A percentile compares a stretch with the other conserved stretches of the same genome.
Evolutionary conservation across 2,888 invertebrate species (phyloP).

Genomic region (Zele albiditarsus): DNA sequence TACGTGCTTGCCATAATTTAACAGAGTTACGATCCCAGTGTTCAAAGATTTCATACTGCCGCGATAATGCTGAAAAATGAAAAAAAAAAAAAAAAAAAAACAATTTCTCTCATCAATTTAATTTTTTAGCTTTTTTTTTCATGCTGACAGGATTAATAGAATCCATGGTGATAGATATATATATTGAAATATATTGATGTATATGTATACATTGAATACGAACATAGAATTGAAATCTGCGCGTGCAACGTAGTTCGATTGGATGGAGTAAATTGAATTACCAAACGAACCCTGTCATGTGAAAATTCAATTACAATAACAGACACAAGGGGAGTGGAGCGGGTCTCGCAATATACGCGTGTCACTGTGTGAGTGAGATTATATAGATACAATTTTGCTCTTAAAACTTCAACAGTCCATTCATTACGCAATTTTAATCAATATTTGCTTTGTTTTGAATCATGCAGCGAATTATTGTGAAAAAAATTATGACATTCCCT

Average conservation of each 20-base stretch:
- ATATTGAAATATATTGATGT: conserved; percentile 4
- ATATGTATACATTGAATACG: conserved; percentile 5
- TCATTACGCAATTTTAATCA: not conserved
- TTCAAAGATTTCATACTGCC: conserved; percentile 95
- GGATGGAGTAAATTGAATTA: conserved; percentile 51
- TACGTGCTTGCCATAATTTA: conserved; percentile 98
- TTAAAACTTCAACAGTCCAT: not conserved
- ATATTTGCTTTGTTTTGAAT: not conserved
- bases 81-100: conserved; percentile 28
- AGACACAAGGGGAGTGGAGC: not conserved
- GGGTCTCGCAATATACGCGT: not conserved
- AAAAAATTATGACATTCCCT: no score
- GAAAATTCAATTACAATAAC: conserved; percentile 39
- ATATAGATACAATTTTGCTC: not conserved
- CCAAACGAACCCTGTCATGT: conserved; percentile 50
- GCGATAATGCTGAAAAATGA: conserved; percentile 87
- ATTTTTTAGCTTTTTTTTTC: not conserved
- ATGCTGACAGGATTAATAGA: not conserved
- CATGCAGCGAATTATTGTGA: no score
- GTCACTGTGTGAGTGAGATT: not conserved
- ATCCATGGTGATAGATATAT: not conserved
- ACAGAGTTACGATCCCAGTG: conserved; percentile 96
- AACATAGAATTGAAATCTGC: conserved; percentile 11
- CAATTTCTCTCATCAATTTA: not conserved
- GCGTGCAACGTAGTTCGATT: conserved; percentile 45